Evolutionary conservation across 1,140 invertebrate genomes (phyloP).

Genomic region (Venturia canescens): DNA sequence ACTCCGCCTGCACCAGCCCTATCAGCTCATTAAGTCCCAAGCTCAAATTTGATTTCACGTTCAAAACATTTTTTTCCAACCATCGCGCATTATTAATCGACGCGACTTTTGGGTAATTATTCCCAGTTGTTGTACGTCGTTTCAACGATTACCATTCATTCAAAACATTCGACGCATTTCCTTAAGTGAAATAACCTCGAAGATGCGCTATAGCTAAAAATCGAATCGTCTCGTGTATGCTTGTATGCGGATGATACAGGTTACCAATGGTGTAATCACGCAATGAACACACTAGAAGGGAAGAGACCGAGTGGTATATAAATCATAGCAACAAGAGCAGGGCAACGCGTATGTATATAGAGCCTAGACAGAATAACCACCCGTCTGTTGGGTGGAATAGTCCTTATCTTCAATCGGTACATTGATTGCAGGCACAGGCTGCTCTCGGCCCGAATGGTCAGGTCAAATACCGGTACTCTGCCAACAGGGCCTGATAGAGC

Average conservation of each 20-base stretch:
- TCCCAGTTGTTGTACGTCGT: too few relatives aligned
- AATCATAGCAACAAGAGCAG: conserved; percentile 62
- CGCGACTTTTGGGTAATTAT: too few relatives aligned
- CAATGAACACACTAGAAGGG: conserved; percentile 72
- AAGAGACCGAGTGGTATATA: conserved; percentile 68
- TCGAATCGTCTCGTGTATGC: too few relatives aligned
- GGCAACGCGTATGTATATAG: conserved; percentile 14
- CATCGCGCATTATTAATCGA: too few relatives aligned
- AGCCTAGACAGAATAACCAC: conserved; percentile 60
- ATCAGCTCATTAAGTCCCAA: too few relatives aligned
- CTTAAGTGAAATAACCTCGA: too few relatives aligned
- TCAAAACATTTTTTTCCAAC: too few relatives aligned
- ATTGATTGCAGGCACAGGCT: conserved; percentile 70
- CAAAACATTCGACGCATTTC: too few relatives aligned
- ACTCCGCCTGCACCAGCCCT: too few relatives aligned
- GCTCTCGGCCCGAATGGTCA: conserved; percentile 50
- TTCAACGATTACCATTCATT: too few relatives aligned
- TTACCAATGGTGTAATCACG: conserved; percentile 65
- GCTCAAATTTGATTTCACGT: too few relatives aligned
- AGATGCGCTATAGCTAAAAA: too few relatives aligned
- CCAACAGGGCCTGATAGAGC: conserved; percentile 38
- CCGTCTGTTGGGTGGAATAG: conserved; percentile 61
- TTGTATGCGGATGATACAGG: conserved; percentile 5
- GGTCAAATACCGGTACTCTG: conserved; percentile 71
- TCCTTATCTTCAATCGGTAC: conserved; percentile 74